Conservation (phyloP, 2,888 invertebrate species). For the Drosophila formosana region DNA sequence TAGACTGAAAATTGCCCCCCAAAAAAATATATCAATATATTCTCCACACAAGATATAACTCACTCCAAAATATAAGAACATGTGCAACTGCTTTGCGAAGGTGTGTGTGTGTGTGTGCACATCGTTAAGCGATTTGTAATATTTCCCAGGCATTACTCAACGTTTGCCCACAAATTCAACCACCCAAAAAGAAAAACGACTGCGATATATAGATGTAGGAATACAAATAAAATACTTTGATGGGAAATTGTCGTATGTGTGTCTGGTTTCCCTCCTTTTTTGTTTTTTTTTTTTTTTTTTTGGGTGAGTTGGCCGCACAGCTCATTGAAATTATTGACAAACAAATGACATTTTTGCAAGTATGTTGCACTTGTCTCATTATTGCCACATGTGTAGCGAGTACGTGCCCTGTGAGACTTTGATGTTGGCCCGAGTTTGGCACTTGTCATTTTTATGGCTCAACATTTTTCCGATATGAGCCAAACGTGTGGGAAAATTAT, state of each 20-base stretch:
- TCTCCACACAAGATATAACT: background rate
- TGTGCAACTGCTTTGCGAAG: slow-evolving; percentile 26
- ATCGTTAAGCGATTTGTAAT: slow-evolving; percentile 57
- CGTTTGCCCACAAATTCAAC: slow-evolving; percentile 38
- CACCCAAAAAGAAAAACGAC: slow-evolving; percentile 38
- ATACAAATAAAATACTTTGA: slow-evolving; percentile 34
- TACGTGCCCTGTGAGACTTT: slow-evolving; percentile 67
- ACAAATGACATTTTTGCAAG: slow-evolving; percentile 75
- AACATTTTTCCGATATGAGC: slow-evolving; percentile 66
- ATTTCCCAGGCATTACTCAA: slow-evolving; percentile 45
- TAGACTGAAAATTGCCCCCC: background rate
- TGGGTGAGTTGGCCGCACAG: slow-evolving; percentile 15
- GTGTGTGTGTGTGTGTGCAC: slow-evolving; percentile 29
- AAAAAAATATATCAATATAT: background rate
- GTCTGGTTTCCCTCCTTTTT: background rate
- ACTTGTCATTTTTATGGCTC: slow-evolving; percentile 80
- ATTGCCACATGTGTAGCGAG: slow-evolving; percentile 74
- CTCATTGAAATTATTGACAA: slow-evolving; percentile 73
- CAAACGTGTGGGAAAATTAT: slow-evolving; percentile 74
- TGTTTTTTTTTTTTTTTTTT: slow-evolving; percentile 20
- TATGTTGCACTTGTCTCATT: slow-evolving; percentile 81
- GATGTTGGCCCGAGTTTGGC: slow-evolving; percentile 73
- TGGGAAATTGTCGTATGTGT: slow-evolving; percentile 45
- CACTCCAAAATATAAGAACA: slow-evolving; percentile 33
- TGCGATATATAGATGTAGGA: slow-evolving; percentile 14